Evolutionary conservation across 2,888 invertebrate genomes (phyloP).

Genomic region (Sesia bembeciformis): DNA sequence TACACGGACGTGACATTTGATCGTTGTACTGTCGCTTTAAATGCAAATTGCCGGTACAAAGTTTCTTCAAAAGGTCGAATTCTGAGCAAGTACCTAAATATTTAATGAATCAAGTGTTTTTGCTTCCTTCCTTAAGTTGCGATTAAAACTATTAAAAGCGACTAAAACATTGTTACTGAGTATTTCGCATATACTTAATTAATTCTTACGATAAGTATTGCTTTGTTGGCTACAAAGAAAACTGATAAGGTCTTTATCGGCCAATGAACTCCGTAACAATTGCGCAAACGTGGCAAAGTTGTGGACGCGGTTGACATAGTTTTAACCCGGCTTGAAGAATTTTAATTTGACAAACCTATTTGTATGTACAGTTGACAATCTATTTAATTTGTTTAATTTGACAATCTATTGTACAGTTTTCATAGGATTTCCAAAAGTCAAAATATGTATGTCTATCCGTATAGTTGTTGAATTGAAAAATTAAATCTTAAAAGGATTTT

Average conservation of each 20-base stretch:
- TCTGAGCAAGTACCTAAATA: too few species aligned
- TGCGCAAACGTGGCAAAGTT: slow-evolving; percentile 27
- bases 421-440: too few species aligned
- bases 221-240: slow-evolving; percentile 48
- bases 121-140: too few species aligned
- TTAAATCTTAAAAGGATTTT: slow-evolving; percentile 24
- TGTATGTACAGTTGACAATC: too few species aligned
- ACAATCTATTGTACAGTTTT: too few species aligned
- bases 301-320: neutral
- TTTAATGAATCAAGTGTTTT: too few species aligned
- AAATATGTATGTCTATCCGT: too few species aligned
- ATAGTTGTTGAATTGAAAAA: slow-evolving; percentile 6
- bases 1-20: slow-evolving; percentile 28
- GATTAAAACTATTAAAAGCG: too few species aligned
- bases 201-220: slow-evolving; percentile 38
- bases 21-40: slow-evolving; percentile 10
- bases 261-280: slow-evolving; percentile 45
- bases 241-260: slow-evolving; percentile 62
- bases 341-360: too few species aligned
- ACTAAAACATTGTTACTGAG: neutral
- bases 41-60: neutral
- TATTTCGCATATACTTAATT: slow-evolving; percentile 35
- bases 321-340: too few species aligned
- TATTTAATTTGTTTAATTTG: too few species aligned
- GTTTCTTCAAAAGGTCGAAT: neutral